A percentile compares a stretch with the other conserved stretches of the same genome.
These are phyloP conservation scores for Nasua narica DNA, from an alignment of 2,797 vertebrate species.

Conservation along the genomic window DNA sequence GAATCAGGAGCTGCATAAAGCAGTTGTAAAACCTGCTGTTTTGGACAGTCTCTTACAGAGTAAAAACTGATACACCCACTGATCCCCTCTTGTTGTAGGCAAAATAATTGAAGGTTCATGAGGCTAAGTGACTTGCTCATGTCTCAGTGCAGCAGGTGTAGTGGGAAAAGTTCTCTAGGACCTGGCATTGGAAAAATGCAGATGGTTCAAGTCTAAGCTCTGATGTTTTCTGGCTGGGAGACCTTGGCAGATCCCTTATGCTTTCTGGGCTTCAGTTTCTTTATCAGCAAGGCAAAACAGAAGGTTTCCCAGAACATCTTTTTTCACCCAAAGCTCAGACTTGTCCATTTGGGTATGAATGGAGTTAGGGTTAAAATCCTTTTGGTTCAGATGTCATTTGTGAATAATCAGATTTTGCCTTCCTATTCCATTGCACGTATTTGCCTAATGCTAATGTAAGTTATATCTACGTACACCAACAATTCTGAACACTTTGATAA, in stretches of 20 bases:
- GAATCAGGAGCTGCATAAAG: background rate
- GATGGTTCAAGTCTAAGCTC: background rate
- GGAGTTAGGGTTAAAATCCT: background rate
- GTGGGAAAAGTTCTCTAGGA: background rate
- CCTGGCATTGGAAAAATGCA: background rate
- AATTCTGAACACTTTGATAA: conserved; percentile 46
- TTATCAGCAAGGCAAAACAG: conserved; percentile 27
- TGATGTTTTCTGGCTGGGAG: background rate
- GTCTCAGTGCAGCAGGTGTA: background rate
- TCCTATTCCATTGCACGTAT: background rate
- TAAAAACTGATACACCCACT: background rate
- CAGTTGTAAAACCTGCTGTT: background rate
- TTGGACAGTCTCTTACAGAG: background rate
- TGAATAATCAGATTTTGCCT: background rate
- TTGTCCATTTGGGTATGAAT: background rate
- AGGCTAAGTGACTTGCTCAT: background rate
- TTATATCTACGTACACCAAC: background rate
- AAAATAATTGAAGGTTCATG: background rate
- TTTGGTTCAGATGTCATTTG: background rate
- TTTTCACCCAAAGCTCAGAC: background rate
- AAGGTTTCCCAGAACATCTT: background rate
- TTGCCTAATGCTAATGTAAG: background rate
- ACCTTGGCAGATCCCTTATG: background rate
- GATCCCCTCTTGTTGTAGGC: background rate
- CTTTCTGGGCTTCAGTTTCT: background rate